Base-by-base conservation (phyloP, 2,888 invertebrate species). In the Cecidostiba fungosa region DNA sequence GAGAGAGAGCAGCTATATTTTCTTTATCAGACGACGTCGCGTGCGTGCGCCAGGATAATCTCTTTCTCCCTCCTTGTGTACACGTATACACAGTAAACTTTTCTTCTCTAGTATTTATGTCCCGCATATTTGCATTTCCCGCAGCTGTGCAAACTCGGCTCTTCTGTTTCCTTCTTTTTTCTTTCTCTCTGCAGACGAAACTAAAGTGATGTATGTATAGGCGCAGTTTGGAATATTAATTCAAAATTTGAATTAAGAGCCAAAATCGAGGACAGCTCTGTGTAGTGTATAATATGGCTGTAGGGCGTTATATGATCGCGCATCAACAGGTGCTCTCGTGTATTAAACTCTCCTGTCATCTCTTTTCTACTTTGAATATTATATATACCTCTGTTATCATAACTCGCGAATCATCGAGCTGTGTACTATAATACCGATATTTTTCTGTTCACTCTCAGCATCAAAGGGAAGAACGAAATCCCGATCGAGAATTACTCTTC, bases 71-170 rank as follows among this genome's bases (percentile, higher is more conserved):
- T 3, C 3, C 1, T 12, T n/a, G 66, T 14, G n/a, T 26, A 66
- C 29, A 16, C 12, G 26, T 66, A 29, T 3, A 26, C 26, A 26
- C 29, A 2, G 26, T 66, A 14, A 66, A 66, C 66, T 66, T 66
- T 66, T 29, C 66, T 66, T 66, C 66, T 66, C 66, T 66, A 66
- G 29, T 66, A 66, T 66, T 66, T 66, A 66, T 66, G 66, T 66
- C 66, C 66, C 29, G 62, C 62, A 66, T 66, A 66, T 66, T 66
- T 66, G 62, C 62, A 66, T 66, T 29, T 6, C n/a, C 54, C 66
- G 66, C 66, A 66, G 26, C 29, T 66, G 66, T 29, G 66, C 66
- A 66, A 66, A 66, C 66, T 29, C 29, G 16, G 0, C 23, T 1
- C 26, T 0, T 10, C 54, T 54, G 4, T 16, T 3, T 54, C 54